Conservation (phyloP, 2,888 invertebrate species). For the Cryptus viduatorius region DNA sequence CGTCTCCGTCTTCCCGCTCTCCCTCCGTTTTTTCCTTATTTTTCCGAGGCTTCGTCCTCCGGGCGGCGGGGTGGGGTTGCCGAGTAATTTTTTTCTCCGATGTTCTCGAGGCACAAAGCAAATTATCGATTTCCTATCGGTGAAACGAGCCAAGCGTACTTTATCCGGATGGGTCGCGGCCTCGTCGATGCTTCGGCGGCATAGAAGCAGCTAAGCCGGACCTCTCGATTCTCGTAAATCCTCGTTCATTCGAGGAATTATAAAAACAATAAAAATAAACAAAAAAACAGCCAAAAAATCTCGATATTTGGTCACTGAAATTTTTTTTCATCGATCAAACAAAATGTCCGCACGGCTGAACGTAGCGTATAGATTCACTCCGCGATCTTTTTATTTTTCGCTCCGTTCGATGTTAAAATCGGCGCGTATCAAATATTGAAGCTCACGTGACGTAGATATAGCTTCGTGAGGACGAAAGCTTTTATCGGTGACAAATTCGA, state of each 20-base stretch:
- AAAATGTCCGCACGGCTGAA: not conserved
- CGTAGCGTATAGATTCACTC: not conserved
- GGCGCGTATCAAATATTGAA: conserved; percentile 11
- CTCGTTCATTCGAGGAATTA: conserved; percentile 7
- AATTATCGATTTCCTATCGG: conserved; percentile 74
- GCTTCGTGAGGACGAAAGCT: not conserved
- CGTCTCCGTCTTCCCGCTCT: conserved; percentile 13
- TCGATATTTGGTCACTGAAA: not conserved
- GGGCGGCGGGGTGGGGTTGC: not conserved
- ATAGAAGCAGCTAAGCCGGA: conserved; percentile 22
- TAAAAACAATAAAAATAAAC: not conserved
- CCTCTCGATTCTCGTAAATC: conserved; percentile 38
- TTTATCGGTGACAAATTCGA: not conserved
- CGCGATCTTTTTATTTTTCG: not conserved
- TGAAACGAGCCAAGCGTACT: conserved; percentile 70
- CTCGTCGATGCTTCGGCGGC: conserved; percentile 47
- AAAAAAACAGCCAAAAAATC: no score
- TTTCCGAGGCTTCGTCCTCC: conserved; percentile 2
- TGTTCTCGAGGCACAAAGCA: conserved; percentile 67
- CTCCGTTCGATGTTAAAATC: not conserved
- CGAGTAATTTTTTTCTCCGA: conserved; percentile 36
- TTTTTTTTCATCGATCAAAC: not conserved
- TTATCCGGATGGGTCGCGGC: conserved; percentile 67
- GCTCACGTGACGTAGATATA: not conserved
- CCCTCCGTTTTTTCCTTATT: not conserved